These are phyloP conservation scores for Notospermus geniculatus DNA, from an alignment of 1,140 invertebrate genomes.

Conservation along the genomic window DNA sequence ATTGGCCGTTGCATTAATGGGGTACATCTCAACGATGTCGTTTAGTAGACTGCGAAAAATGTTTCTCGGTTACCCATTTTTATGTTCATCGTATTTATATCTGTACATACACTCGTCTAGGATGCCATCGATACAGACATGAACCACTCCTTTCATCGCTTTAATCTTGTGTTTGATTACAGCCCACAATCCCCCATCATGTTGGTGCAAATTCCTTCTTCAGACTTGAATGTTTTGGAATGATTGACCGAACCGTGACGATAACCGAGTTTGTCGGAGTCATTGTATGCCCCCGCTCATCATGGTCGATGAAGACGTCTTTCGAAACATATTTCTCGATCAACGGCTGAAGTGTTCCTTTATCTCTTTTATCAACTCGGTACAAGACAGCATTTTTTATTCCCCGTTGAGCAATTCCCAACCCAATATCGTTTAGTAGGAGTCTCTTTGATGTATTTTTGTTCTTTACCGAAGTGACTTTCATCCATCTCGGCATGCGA, in stretches of 20 bases:
- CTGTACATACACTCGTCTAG: constrained; percentile 2
- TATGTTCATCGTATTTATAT: neutral
- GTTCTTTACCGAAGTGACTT: constrained; percentile 3
- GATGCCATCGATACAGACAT: neutral
- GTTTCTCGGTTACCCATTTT: neutral
- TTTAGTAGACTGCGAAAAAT: constrained; percentile 1
- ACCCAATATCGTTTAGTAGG: neutral
- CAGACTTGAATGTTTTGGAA: constrained; percentile 1
- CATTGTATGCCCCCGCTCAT: constrained; percentile 1
- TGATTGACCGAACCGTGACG: constrained; percentile 4
- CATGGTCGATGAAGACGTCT: too few relatives aligned
- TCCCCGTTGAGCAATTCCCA: neutral
- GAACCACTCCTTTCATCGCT: neutral
- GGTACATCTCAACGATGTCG: constrained; percentile 7
- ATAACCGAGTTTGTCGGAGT: neutral
- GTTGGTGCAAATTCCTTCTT: neutral
- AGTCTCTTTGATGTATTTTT: constrained; percentile 2
- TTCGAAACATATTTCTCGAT: neutral
- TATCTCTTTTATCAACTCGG: neutral
- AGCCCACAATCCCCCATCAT: constrained; percentile 2
- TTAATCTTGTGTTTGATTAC: neutral
- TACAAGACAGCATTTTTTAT: neutral
- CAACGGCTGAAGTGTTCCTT: neutral
- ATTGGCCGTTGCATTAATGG: neutral
- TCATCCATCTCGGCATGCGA: neutral